Conservation (phyloP, 2,888 invertebrate species). For the Omphaloscelis lunosa region DNA sequence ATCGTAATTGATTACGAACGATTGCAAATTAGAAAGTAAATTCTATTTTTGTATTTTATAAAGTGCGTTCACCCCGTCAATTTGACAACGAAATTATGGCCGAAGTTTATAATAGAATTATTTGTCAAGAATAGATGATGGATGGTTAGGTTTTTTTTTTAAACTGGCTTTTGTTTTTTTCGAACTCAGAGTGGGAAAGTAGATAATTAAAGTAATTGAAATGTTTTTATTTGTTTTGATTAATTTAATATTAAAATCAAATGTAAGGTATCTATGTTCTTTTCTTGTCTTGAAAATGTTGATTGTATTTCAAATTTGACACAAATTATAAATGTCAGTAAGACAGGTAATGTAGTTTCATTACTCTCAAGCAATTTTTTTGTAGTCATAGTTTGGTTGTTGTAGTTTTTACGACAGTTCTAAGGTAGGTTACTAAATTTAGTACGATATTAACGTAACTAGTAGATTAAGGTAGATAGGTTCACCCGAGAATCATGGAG, state of each 20-base stretch:
- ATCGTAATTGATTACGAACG: slow-evolving; percentile 37
- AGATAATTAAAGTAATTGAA: no score
- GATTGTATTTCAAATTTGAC: not conserved
- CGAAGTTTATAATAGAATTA: not conserved
- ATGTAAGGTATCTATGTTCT: not conserved
- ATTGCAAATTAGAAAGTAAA: slow-evolving; percentile 25
- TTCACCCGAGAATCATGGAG: not conserved
- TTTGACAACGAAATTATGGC: not conserved
- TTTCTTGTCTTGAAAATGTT: not conserved
- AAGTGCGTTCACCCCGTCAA: not conserved
- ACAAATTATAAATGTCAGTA: no score
- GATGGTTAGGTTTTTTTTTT: not conserved
- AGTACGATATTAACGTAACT: not conserved
- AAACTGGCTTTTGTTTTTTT: not conserved
- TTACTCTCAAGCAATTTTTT: not conserved
- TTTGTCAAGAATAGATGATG: not conserved
- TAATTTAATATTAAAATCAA: not conserved
- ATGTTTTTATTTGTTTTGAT: not conserved
- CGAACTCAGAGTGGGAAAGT: no score
- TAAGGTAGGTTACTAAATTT: not conserved
- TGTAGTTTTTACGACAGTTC: not conserved
- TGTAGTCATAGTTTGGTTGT: no score
- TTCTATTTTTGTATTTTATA: not conserved
- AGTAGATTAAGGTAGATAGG: not conserved
- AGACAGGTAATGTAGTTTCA: not conserved